These are phyloP conservation scores for Dugesia japonica DNA, from an alignment of 2,888 invertebrate species.

Conservation along the genomic window DNA sequence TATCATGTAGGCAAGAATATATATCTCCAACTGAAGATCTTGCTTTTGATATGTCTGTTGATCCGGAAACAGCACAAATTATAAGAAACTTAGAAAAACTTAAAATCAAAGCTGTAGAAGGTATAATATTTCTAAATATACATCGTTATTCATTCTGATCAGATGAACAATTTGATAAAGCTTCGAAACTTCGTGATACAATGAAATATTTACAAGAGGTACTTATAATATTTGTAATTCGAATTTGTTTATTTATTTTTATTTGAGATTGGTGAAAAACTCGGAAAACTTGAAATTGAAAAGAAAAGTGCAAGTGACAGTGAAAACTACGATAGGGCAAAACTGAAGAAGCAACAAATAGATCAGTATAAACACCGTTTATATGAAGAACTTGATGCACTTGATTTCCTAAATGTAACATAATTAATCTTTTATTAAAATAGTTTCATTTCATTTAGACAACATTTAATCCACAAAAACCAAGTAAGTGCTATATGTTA, in stretches of 20 bases:
- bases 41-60: slow-evolving; percentile 82
- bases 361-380: slow-evolving; percentile 65
- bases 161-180: slow-evolving; percentile 72
- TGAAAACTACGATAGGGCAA: slow-evolving; percentile 78
- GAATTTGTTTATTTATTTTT: slow-evolving; percentile 6
- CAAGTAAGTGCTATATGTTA: neutral
- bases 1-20: slow-evolving; percentile 44
- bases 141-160: slow-evolving; percentile 48
- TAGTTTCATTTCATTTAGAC: neutral
- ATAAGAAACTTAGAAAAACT: slow-evolving; percentile 69
- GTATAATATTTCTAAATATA: slow-evolving; percentile 51
- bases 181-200: slow-evolving; percentile 70
- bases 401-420: neutral
- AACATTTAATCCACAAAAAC: neutral
- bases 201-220: slow-evolving; percentile 62
- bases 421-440: neutral
- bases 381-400: slow-evolving; percentile 46
- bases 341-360: slow-evolving; percentile 71
- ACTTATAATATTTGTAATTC: slow-evolving; percentile 10
- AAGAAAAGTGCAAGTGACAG: slow-evolving; percentile 73
- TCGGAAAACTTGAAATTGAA: slow-evolving; percentile 74
- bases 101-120: slow-evolving; percentile 67
- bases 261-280: slow-evolving; percentile 61
- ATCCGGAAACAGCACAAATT: slow-evolving; percentile 70
- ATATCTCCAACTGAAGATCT: slow-evolving; percentile 76